Base-by-base conservation (phyloP, 2,797 vertebrate species). In the Ptychadena robeensis region DNA sequence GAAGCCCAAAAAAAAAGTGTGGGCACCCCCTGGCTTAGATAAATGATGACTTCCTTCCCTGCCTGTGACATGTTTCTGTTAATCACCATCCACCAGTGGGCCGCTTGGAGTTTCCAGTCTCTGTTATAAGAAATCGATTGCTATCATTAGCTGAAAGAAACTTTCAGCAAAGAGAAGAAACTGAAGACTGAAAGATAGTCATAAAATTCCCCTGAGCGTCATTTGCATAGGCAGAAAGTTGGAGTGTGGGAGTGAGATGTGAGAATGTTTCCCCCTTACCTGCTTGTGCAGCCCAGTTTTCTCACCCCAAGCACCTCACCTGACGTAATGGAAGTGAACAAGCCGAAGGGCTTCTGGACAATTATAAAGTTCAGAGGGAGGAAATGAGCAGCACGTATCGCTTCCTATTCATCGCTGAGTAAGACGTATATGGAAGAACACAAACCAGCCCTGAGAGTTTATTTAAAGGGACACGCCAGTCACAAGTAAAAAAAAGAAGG, bases 321-420 rank as follows among this genome's bases (percentile, higher is more conserved):
- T 80, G 77, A 85, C 78, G 78, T 81, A 85, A 85, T 85, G 78
- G 78, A 80, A 85, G 70, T 82, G 72, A 61, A 25, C 40, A 27
- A 35, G 9, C 14, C 25, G 31, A 38, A 5, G 8, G 1, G 25
- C n/a, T 40, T 10, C 65, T 27, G 34, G 22, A 31, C 64, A 65
- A 7, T 18, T 53, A 76, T 71, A 76, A 53, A n/a, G 65, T 48
- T 69, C 57, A 48, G 3, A 73, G 35, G 31, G n/a, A 76, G 83
- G 83, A 85, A 85, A 37, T 34, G 4, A 37, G 72, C 70, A 72
- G 76, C 38, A n/a, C n/a, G 53, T 31, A 85, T 57, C 83, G 76
- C 83, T 85, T 85, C 83, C 83, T 64, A 59, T 27, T 73, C 22
- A 34, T 25, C 75, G 4, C 30, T 15, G 10, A 25, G 22, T 7